Evolutionary conservation across 92 coral and sea anemone genomes (phyloP).

Genomic region (Porites lobata): DNA sequence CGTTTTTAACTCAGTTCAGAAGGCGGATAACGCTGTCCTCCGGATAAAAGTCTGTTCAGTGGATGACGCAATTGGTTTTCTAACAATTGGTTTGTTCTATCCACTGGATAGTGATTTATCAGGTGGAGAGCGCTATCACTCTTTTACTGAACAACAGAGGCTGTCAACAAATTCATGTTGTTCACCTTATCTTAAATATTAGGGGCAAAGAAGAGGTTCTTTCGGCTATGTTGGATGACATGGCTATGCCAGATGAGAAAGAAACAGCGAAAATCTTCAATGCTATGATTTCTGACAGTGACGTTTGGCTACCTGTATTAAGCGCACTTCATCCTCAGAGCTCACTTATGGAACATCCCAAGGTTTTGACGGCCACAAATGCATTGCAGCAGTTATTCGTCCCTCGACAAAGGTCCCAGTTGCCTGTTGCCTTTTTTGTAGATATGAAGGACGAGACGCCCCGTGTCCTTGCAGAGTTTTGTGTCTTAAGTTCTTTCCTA

Average conservation of each 20-base stretch:
- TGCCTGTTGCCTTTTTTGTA: slow-evolving; percentile 2
- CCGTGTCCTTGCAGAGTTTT: slow-evolving; percentile 10
- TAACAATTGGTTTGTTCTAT: too few species aligned
- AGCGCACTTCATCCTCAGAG: slow-evolving; percentile 33
- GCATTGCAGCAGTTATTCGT: not conserved
- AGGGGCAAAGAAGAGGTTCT: slow-evolving; percentile 34
- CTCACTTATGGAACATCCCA: not conserved
- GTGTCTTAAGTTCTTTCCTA: slow-evolving; percentile 2
- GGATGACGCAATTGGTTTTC: too few species aligned
- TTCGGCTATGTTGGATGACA: not conserved
- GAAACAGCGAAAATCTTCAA: not conserved
- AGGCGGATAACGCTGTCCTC: too few species aligned
- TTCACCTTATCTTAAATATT: not conserved
- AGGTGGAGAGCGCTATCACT: not conserved
- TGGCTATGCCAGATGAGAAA: not conserved
- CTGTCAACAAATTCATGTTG: not conserved
- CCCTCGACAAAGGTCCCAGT: not conserved
- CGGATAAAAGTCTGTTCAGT: too few species aligned
- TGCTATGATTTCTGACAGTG: slow-evolving; percentile 8
- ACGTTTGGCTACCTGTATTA: slow-evolving; percentile 6
- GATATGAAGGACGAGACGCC: slow-evolving; percentile 1
- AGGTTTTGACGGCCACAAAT: not conserved
- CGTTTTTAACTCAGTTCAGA: too few species aligned
- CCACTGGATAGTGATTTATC: not conserved
- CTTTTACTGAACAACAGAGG: too few species aligned